A percentile compares a stretch with the other conserved stretches of the same genome.
Evolutionary conservation across 2,888 invertebrate species (phyloP).

Genomic region (Tachina fera): DNA sequence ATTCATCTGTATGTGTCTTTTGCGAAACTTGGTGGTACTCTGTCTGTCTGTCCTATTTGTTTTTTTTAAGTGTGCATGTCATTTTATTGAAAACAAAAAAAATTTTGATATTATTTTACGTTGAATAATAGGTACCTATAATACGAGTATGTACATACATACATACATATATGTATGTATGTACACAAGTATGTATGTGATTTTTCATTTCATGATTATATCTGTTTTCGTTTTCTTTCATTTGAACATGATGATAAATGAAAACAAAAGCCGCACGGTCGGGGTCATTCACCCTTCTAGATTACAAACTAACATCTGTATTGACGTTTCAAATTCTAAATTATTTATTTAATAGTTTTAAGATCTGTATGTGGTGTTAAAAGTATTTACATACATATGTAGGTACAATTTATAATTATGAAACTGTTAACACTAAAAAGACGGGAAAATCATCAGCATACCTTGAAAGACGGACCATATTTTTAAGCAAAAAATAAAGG

Average conservation of each 20-base stretch:
- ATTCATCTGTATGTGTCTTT: conserved; percentile 17
- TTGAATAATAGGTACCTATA: conserved; percentile 6
- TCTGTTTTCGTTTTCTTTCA: conserved; percentile 29
- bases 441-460: no score
- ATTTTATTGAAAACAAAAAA: conserved; percentile 15
- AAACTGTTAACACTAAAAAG: no score
- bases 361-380: background rate
- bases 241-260: conserved; percentile 23
- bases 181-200: background rate
- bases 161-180: background rate
- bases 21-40: conserved; percentile 36
- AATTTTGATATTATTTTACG: conserved; percentile 36
- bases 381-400: background rate
- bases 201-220: conserved; percentile 11
- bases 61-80: background rate
- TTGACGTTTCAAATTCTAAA: conserved; percentile 13
- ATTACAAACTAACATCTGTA: background rate
- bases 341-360: background rate
- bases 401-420: background rate
- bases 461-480: no score
- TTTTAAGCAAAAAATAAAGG: no score
- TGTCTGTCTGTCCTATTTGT: background rate
- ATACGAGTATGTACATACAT: no score
- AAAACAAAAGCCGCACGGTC: conserved; percentile 37
- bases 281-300: conserved; percentile 31